Conservation (phyloP, 2,113 vertebrate species). For the Hepsetus odoe region DNA sequence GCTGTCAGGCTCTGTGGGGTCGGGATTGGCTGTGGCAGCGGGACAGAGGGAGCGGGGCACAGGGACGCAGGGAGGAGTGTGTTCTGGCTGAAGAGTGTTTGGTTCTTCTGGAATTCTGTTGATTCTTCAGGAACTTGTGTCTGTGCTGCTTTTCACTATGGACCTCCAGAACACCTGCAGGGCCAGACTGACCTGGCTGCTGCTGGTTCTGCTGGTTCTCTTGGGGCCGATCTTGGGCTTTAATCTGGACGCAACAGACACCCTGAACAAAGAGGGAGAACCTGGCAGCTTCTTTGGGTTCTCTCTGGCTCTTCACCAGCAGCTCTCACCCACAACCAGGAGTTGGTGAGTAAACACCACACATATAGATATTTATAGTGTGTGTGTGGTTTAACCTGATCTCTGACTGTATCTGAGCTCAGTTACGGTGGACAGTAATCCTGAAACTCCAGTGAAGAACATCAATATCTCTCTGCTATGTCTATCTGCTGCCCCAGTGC, state of each 20-base stretch:
- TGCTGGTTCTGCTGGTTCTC: slow-evolving; percentile 61
- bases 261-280: slow-evolving; percentile 84
- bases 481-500: too few species aligned
- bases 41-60: neutral
- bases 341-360: slow-evolving; percentile 85
- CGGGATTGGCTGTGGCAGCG: neutral
- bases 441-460: too few species aligned
- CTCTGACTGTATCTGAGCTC: too few species aligned
- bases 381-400: too few species aligned
- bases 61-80: neutral
- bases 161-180: too few species aligned
- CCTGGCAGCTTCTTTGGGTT: slow-evolving; percentile 87
- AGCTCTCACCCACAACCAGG: slow-evolving; percentile 81
- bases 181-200: slow-evolving; percentile 48
- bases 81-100: too few species aligned
- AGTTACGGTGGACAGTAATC: too few species aligned
- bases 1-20: too few species aligned
- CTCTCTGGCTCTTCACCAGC: slow-evolving; percentile 87
- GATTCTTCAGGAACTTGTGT: neutral
- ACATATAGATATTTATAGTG: neutral
- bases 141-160: too few species aligned
- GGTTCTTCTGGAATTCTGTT: too few species aligned
- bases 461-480: too few species aligned
- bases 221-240: slow-evolving; percentile 69
- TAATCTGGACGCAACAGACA: slow-evolving; percentile 86